A percentile compares a stretch with the other conserved stretches of the same genome.
These are phyloP conservation scores for Tyto alba DNA, from an alignment of 2,113 vertebrate species.

Conservation along the genomic window DNA sequence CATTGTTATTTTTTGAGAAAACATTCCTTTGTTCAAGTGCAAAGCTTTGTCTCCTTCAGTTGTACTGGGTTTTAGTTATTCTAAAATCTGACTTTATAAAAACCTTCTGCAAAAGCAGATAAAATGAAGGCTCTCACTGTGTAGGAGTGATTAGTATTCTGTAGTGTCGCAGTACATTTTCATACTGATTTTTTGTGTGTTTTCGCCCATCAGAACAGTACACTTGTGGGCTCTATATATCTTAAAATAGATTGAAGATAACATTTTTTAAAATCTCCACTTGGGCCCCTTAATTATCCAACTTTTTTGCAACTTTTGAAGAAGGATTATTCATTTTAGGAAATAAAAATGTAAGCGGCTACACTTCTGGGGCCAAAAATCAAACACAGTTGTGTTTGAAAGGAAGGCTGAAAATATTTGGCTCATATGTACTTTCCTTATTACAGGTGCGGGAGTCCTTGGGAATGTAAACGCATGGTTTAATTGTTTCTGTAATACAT, in stretches of 20 bases:
- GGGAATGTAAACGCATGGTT: not conserved
- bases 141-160: constrained; percentile 73
- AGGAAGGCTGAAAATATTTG: not conserved
- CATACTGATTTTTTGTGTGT: constrained; percentile 69
- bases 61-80: constrained; percentile 45
- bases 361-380: not conserved
- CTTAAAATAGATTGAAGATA: constrained; percentile 69
- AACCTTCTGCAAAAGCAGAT: constrained; percentile 49
- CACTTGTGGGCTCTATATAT: constrained; percentile 67
- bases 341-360: not conserved
- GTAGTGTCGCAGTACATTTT: constrained; percentile 65
- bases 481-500: not conserved
- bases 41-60: constrained; percentile 59
- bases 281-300: constrained; percentile 56
- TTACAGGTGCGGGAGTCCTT: not conserved
- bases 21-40: constrained; percentile 48
- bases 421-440: not conserved
- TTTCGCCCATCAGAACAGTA: constrained; percentile 68
- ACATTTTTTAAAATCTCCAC: constrained; percentile 20
- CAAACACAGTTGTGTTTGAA: not conserved
- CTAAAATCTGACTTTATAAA: constrained; percentile 60
- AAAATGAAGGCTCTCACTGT: constrained; percentile 53
- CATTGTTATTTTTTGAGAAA: constrained; percentile 50
- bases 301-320: constrained; percentile 53
- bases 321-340: not conserved